A percentile compares a stretch with the other conserved stretches of the same genome.
These are phyloP conservation scores for Paratilapia polleni DNA, from an alignment of 2,113 vertebrate genomes.

Conservation along the genomic window DNA sequence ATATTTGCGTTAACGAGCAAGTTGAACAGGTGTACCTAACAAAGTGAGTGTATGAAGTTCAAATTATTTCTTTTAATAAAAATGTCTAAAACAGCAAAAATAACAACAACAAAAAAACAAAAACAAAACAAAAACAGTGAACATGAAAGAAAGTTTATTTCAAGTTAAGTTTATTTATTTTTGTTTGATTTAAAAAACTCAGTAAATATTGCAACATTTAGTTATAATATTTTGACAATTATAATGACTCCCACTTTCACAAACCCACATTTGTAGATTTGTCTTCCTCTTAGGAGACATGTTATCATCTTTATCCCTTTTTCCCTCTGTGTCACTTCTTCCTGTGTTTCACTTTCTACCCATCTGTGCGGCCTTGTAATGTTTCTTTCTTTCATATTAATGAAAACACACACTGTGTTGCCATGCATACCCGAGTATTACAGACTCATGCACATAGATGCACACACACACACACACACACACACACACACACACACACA, in stretches of 20 bases:
- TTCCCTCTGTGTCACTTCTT: background rate
- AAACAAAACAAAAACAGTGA: too few relatives aligned
- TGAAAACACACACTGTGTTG: constrained; percentile 20
- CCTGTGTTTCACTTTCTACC: constrained; percentile 14
- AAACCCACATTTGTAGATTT: background rate
- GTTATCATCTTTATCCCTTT: background rate
- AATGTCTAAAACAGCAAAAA: background rate
- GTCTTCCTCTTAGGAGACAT: background rate
- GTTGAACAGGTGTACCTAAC: background rate
- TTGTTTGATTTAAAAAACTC: rapidly evolving
- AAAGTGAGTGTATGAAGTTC: background rate
- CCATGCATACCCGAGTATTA: background rate
- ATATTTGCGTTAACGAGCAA: background rate
- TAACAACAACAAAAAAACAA: too few relatives aligned
- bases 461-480: background rate
- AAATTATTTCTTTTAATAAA: background rate
- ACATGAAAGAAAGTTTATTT: too few relatives aligned
- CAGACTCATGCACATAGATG: background rate
- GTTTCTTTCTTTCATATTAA: constrained; percentile 12
- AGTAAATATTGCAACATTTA: background rate
- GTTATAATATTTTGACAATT: background rate
- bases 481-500: background rate
- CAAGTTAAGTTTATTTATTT: too few relatives aligned
- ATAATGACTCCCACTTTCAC: background rate
- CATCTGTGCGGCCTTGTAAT: constrained; percentile 28